phyloP scores from a whole-genome alignment of 2,888 invertebrate species.

The Phymatocera aterrima region DNA sequence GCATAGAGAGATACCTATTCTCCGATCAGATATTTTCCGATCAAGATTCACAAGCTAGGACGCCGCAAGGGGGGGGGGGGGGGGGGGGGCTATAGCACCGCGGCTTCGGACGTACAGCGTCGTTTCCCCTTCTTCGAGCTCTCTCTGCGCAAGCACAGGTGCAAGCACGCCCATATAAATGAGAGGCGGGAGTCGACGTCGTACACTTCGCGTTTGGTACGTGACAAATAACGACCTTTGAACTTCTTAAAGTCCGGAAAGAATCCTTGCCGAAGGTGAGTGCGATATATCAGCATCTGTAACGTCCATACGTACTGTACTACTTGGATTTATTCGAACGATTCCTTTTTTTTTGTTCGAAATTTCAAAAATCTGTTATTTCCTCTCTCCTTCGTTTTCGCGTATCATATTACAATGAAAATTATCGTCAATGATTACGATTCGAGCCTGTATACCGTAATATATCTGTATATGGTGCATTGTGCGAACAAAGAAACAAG shows the following conservation, averaged over 20 bases:
- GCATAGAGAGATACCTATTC: not conserved
- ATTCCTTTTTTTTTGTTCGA: not conserved
- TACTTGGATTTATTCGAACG: not conserved
- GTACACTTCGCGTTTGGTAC: constrained; percentile 42
- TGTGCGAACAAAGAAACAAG: too few species aligned
- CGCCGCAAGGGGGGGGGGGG: too few species aligned
- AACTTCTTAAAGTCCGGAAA: constrained; percentile 25
- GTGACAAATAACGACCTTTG: constrained; percentile 38
- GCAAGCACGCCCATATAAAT: constrained; percentile 38
- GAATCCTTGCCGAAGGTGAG: constrained; percentile 42
- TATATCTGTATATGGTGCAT: too few species aligned
- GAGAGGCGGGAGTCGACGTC: constrained; percentile 15
- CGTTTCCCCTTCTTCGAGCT: constrained; percentile 1
- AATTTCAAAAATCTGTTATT: too few species aligned
- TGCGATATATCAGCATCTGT: constrained; percentile 16
- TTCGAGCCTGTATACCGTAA: too few species aligned
- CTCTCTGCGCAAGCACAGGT: constrained; percentile 43
- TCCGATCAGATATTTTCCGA: constrained; percentile 24
- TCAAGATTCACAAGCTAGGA: too few species aligned
- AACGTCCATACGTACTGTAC: not conserved
- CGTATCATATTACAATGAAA: too few species aligned
- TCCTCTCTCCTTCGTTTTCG: too few species aligned
- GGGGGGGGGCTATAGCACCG: not conserved
- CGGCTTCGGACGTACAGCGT: not conserved
- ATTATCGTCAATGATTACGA: too few species aligned